These are phyloP conservation scores for Alosa alosa DNA, from an alignment of 2,113 vertebrate species.

Conservation along the genomic window DNA sequence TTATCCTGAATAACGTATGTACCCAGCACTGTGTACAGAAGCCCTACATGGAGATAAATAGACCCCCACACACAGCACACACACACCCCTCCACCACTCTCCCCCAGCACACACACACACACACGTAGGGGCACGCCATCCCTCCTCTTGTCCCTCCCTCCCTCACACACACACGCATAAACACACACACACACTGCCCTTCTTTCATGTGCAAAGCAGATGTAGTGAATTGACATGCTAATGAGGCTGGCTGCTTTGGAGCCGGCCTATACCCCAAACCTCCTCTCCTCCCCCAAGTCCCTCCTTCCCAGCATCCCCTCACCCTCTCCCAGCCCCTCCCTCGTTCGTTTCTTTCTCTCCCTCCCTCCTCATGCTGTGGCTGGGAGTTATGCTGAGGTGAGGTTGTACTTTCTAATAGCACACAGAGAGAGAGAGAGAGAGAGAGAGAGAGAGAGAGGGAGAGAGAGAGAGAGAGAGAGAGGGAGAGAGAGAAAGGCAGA, in stretches of 20 bases:
- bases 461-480: no score
- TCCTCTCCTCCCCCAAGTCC: conserved; percentile 28
- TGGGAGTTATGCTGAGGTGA: background rate
- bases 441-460: no score
- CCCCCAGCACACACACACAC: conserved; percentile 2
- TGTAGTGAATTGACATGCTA: conserved; percentile 85
- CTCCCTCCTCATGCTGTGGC: background rate
- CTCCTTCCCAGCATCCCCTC: conserved; percentile 31
- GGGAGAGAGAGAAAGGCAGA: no score
- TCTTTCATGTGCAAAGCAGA: conserved; percentile 87
- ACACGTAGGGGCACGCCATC: no score
- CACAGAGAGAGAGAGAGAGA: no score
- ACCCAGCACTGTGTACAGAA: background rate
- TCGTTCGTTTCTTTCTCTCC: conserved; percentile 1
- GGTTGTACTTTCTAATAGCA: no score
- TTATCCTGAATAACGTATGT: background rate
- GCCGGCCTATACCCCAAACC: conserved; percentile 61
- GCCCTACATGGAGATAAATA: conserved; percentile 3
- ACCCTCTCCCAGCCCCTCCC: background rate
- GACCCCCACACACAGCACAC: background rate
- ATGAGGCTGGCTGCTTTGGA: conserved; percentile 79
- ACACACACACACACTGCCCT: conserved; percentile 15
- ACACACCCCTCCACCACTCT: background rate
- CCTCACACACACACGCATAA: conserved; percentile 14
- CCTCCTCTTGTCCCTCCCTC: conserved; percentile 72